Conservation (phyloP, 1,140 invertebrate species). For the Teleopsis dalmanni region DNA sequence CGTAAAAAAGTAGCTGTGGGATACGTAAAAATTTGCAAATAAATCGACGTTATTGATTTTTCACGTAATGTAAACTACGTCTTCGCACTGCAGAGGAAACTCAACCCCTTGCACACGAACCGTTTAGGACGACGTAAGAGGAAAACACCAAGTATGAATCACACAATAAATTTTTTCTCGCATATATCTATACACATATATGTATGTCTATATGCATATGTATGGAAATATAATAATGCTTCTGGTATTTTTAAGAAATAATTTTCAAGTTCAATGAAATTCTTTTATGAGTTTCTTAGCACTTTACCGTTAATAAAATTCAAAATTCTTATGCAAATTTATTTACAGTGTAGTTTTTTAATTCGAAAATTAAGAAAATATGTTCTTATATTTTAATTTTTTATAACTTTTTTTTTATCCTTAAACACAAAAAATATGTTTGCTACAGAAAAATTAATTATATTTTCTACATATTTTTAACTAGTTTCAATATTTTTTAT, state of each 20-base stretch:
- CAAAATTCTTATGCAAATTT: neutral
- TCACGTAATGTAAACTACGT: neutral
- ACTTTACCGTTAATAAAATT: neutral
- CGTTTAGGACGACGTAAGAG: too few species aligned
- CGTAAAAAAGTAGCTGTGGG: neutral
- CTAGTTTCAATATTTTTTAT: neutral
- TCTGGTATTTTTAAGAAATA: too few species aligned
- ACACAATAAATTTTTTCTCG: neutral
- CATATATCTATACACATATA: neutral
- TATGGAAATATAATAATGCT: too few species aligned
- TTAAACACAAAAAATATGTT: neutral
- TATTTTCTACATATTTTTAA: neutral
- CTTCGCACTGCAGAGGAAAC: too few species aligned
- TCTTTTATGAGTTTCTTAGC: neutral
- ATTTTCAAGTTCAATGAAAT: too few species aligned
- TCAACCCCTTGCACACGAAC: too few species aligned
- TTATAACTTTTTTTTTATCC: neutral
- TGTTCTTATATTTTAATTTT: slow-evolving; percentile 1
- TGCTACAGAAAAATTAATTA: neutral
- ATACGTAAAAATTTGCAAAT: neutral
- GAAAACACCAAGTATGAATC: neutral
- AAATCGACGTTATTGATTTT: neutral
- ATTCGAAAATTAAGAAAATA: neutral
- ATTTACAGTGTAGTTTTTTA: neutral
- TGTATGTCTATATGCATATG: neutral